Percentiles rank a stretch among this genome's conserved stretches.
Conservation (phyloP, 2,797 vertebrate species). For the Aulostomus chinensis region DNA sequence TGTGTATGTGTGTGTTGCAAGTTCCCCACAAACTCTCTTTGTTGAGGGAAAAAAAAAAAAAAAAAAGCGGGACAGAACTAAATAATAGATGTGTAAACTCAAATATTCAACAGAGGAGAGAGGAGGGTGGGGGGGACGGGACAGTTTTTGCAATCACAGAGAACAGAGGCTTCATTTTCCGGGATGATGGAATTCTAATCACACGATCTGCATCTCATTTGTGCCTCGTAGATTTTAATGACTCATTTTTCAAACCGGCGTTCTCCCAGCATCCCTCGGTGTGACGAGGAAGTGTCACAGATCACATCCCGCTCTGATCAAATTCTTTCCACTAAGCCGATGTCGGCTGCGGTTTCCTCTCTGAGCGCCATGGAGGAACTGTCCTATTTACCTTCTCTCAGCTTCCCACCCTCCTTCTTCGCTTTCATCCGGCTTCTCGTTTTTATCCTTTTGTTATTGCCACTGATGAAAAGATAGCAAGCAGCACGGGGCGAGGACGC, state of each 20-base stretch:
- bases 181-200: slow-evolving; percentile 44
- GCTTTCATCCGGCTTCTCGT: slow-evolving; percentile 48
- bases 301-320: slow-evolving; percentile 40
- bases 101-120: slow-evolving; percentile 15
- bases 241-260: slow-evolving; percentile 24
- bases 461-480: slow-evolving; percentile 55
- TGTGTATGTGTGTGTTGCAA: slow-evolving; percentile 10
- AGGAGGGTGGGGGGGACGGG: too few relatives aligned
- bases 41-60: background rate
- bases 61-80: slow-evolving; percentile 35
- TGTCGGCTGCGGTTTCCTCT: too few relatives aligned
- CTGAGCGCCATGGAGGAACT: slow-evolving; percentile 5
- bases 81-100: slow-evolving; percentile 65
- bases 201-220: slow-evolving; percentile 35
- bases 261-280: slow-evolving; percentile 2
- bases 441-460: slow-evolving; percentile 50
- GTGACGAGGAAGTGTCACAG: slow-evolving; percentile 25
- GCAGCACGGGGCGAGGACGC: slow-evolving; percentile 28
- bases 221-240: slow-evolving; percentile 46
- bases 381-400: slow-evolving; percentile 45
- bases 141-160: slow-evolving; percentile 34
- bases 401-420: slow-evolving; percentile 3
- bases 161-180: slow-evolving; percentile 48
- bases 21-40: slow-evolving; percentile 24
- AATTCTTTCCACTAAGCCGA: slow-evolving; percentile 18